Conservation (phyloP, 1,140 invertebrate genomes). For the Eciton burchellii region DNA sequence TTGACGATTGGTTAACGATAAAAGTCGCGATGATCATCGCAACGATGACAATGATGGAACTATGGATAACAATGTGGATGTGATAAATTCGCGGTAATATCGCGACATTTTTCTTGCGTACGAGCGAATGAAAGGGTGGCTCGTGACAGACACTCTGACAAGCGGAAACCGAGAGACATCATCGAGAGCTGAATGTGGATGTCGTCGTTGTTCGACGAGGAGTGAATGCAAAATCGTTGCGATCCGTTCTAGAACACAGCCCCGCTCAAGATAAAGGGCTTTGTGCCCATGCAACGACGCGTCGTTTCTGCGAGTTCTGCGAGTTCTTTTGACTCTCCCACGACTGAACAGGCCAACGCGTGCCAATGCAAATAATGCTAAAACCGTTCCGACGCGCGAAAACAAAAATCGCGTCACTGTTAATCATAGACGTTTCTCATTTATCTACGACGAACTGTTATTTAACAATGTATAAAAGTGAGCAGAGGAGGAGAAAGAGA, state of each 20-base stretch:
- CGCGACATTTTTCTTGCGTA: slow-evolving; percentile 39
- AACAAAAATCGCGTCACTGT: slow-evolving; percentile 23
- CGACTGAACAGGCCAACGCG: slow-evolving; percentile 37
- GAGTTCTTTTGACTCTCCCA: no score
- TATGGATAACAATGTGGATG: slow-evolving; percentile 58
- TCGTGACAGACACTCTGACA: slow-evolving; percentile 25
- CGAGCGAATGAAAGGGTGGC: slow-evolving; percentile 39
- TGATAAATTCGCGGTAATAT: slow-evolving; percentile 68
- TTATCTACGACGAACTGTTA: background rate
- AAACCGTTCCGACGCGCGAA: slow-evolving; percentile 33
- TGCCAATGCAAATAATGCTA: slow-evolving; percentile 48
- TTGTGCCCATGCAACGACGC: slow-evolving; percentile 53
- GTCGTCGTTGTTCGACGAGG: slow-evolving; percentile 10
- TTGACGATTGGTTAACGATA: slow-evolving; percentile 33
- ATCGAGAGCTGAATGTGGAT: slow-evolving; percentile 18
- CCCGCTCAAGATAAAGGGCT: slow-evolving; percentile 44
- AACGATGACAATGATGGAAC: slow-evolving; percentile 37
- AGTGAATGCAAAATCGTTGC: slow-evolving; percentile 18
- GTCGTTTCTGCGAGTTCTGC: slow-evolving; percentile 41
- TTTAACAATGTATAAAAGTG: background rate
- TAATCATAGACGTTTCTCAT: slow-evolving; percentile 36
- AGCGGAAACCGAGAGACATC: slow-evolving; percentile 28
- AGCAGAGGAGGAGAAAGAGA: background rate
- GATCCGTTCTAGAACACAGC: slow-evolving; percentile 7
- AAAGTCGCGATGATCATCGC: slow-evolving; percentile 63